These are phyloP conservation scores for Eutrigla gurnardus DNA, from an alignment of 2,797 vertebrate genomes.

Conservation along the genomic window DNA sequence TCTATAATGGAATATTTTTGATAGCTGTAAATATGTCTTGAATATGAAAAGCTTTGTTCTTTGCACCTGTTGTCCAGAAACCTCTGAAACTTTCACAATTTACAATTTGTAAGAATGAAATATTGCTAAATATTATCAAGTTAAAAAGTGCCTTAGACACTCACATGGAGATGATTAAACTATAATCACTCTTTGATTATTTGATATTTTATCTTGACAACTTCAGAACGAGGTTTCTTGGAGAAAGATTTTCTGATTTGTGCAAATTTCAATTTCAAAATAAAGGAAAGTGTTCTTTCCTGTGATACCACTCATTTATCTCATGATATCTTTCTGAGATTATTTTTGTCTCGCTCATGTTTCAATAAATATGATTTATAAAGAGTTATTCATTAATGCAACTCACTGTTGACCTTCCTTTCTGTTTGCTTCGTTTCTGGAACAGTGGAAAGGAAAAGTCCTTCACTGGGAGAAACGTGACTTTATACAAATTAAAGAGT, in stretches of 20 bases:
- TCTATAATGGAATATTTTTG: slow-evolving; percentile 49
- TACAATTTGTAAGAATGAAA: slow-evolving; percentile 32
- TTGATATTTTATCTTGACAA: not conserved
- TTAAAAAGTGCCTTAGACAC: slow-evolving; percentile 70
- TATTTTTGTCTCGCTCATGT: slow-evolving; percentile 14
- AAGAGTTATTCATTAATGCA: slow-evolving; percentile 4
- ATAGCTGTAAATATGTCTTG: slow-evolving; percentile 29
- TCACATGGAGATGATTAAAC: not conserved
- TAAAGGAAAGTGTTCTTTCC: not conserved
- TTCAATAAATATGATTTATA: slow-evolving; percentile 78
- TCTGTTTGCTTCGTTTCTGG: not conserved
- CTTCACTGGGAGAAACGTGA: not conserved
- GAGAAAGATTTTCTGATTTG: not conserved
- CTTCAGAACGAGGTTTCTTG: not conserved
- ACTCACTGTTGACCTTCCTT: not conserved
- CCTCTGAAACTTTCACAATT: not conserved
- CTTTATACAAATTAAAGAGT: not conserved
- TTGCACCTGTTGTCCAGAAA: slow-evolving; percentile 29
- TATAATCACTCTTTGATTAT: not conserved
- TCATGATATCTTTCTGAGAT: slow-evolving; percentile 1
- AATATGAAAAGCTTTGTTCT: slow-evolving; percentile 35
- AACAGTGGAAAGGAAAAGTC: not conserved
- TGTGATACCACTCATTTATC: slow-evolving; percentile 20
- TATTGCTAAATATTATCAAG: slow-evolving; percentile 22
- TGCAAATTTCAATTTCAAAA: not conserved